Conservation (phyloP, 2,797 vertebrate species). For the Jordanella pulchra region DNA sequence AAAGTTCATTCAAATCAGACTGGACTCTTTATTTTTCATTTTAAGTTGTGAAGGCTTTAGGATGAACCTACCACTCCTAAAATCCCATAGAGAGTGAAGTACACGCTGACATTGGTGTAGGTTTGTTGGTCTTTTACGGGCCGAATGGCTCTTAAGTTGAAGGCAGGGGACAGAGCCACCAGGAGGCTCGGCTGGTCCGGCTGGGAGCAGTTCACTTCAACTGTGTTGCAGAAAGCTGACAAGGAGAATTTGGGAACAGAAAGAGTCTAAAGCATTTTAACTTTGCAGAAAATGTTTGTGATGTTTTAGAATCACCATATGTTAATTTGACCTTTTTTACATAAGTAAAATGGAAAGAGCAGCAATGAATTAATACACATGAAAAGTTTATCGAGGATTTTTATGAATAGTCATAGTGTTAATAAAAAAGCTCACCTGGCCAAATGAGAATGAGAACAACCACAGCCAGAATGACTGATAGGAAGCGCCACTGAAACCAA, state of each 20-base stretch:
- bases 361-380: too few species aligned
- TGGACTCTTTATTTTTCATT: neutral
- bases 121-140: constrained; percentile 60
- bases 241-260: neutral
- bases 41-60: too few species aligned
- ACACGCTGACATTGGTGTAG: constrained; percentile 54
- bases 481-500: constrained; percentile 37
- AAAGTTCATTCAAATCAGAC: neutral
- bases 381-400: neutral
- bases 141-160: constrained; percentile 65
- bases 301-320: neutral
- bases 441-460: constrained; percentile 35
- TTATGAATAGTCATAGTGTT: neutral
- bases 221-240: constrained; percentile 34
- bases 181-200: constrained; percentile 59
- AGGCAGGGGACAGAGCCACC: constrained; percentile 55
- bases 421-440: constrained; percentile 51
- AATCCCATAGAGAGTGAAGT: constrained; percentile 77
- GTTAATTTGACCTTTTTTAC: too few species aligned
- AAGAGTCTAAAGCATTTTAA: neutral
- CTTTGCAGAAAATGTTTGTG: neutral
- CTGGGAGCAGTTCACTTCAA: constrained; percentile 59
- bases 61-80: constrained; percentile 74
- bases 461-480: constrained; percentile 3
- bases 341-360: too few species aligned